Percentiles rank a stretch among this genome's conserved stretches.
phyloP scores from a whole-genome alignment of 2,888 invertebrate species.

The Pachymerium ferrugineum region DNA sequence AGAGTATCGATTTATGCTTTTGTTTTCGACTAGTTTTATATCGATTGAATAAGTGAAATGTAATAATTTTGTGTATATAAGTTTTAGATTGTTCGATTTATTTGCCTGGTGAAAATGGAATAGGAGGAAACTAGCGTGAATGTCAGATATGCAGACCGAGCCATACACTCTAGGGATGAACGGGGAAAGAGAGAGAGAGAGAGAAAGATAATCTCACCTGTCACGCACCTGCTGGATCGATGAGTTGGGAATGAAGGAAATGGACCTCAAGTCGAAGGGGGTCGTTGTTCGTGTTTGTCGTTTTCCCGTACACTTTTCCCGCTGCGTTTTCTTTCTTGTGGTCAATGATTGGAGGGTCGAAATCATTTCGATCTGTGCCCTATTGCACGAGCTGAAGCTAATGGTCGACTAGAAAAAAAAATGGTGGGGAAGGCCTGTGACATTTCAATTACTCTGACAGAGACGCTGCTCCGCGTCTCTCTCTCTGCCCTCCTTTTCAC shows the following conservation, averaged over 20 bases:
- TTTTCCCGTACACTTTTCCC: not conserved
- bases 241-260: not conserved
- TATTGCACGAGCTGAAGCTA: not conserved
- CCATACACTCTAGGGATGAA: not conserved
- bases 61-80: no score
- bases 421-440: not conserved
- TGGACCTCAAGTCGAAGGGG: not conserved
- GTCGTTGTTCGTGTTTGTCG: not conserved
- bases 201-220: not conserved
- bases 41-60: no score
- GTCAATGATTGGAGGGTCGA: not conserved
- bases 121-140: no score
- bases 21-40: no score
- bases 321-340: not conserved
- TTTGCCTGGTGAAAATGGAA: no score
- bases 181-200: no score
- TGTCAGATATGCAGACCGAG: no score
- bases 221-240: slow-evolving; percentile 6
- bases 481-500: not conserved
- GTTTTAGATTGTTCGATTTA: no score
- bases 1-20: no score
- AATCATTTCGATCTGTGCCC: not conserved
- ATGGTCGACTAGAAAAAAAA: not conserved
- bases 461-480: not conserved
- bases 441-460: slow-evolving; percentile 6